A percentile compares a stretch with the other conserved stretches of the same genome.
These are phyloP conservation scores for Oreochromis grahami DNA, from an alignment of 2,797 vertebrate genomes.

Conservation along the genomic window DNA sequence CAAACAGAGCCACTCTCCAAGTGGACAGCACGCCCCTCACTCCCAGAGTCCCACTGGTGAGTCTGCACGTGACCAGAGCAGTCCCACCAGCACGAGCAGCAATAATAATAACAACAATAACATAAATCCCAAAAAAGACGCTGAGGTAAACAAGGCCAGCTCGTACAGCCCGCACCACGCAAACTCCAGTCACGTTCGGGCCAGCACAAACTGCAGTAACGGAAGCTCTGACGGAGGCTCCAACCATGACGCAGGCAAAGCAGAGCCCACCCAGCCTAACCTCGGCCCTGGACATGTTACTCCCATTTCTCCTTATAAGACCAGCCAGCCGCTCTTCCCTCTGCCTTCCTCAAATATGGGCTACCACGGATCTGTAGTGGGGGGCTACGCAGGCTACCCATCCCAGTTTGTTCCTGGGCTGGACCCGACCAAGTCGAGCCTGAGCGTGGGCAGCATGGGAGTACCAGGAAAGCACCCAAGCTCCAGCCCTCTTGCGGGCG, in stretches of 20 bases:
- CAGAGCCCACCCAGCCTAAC: constrained; percentile 72
- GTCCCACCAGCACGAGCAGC: constrained; percentile 43
- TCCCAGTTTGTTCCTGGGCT: constrained; percentile 88
- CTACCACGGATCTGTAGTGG: constrained; percentile 96
- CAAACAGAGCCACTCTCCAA: constrained; percentile 65
- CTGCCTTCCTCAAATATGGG: constrained; percentile 89
- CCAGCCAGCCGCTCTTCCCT: constrained; percentile 88
- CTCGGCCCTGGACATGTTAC: constrained; percentile 83
- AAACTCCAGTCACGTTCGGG: constrained; percentile 72
- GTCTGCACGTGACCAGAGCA: constrained; percentile 51
- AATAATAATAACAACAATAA: constrained; percentile 33
- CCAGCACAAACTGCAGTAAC: constrained; percentile 76
- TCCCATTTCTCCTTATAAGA: constrained; percentile 93
- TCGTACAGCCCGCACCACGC: constrained; percentile 69
- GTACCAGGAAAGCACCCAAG: constrained; percentile 89
- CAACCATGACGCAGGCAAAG: constrained; percentile 77
- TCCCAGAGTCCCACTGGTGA: constrained; percentile 64
- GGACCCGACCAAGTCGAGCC: constrained; percentile 87
- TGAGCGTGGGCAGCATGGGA: constrained; percentile 80
- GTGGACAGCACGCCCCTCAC: constrained; percentile 68
- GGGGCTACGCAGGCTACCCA: constrained; percentile 90
- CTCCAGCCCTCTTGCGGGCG: constrained; percentile 92
- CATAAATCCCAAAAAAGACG: constrained; percentile 65
- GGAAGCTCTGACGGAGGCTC: constrained; percentile 76
- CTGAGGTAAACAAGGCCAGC: constrained; percentile 48